Percentiles rank a stretch among this genome's conserved stretches.
Evolutionary conservation across 2,888 invertebrate genomes (phyloP).

Genomic region (Metacarcinus magister): DNA sequence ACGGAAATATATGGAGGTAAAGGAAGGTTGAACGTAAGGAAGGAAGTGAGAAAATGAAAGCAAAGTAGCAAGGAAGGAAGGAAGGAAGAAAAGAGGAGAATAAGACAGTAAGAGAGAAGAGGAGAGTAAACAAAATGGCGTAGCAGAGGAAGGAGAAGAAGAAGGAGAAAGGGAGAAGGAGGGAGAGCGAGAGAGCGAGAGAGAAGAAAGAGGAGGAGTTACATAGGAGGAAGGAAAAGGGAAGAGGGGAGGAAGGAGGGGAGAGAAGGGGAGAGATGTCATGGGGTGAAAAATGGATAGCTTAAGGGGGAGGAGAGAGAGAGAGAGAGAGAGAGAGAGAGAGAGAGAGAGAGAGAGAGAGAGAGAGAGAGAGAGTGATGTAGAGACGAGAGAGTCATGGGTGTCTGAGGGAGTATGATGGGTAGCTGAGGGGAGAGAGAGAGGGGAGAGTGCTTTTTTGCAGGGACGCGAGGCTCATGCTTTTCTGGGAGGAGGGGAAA

Average conservation of each 20-base stretch:
- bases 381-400: not conserved
- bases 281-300: not conserved
- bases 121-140: not conserved
- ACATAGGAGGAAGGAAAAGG: not conserved
- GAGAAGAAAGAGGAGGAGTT: not conserved
- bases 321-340: not conserved
- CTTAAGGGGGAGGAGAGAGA: not conserved
- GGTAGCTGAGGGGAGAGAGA: not conserved
- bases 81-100: not conserved
- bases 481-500: not conserved
- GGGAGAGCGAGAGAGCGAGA: not conserved
- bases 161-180: not conserved
- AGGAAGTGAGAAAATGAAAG: not conserved
- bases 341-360: conserved; percentile 34
- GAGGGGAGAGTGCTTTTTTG: not conserved
- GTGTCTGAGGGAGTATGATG: conserved; percentile 10
- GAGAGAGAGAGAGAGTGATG: not conserved
- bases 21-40: conserved; percentile 28
- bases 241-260: not conserved
- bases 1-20: not conserved
- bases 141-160: not conserved
- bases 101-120: not conserved
- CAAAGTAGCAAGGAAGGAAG: not conserved
- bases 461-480: not conserved
- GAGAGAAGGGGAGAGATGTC: not conserved